phyloP scores from a whole-genome alignment of 35 echinoderm and acorn worm genomes.

The Ophiothrix spiculata region DNA sequence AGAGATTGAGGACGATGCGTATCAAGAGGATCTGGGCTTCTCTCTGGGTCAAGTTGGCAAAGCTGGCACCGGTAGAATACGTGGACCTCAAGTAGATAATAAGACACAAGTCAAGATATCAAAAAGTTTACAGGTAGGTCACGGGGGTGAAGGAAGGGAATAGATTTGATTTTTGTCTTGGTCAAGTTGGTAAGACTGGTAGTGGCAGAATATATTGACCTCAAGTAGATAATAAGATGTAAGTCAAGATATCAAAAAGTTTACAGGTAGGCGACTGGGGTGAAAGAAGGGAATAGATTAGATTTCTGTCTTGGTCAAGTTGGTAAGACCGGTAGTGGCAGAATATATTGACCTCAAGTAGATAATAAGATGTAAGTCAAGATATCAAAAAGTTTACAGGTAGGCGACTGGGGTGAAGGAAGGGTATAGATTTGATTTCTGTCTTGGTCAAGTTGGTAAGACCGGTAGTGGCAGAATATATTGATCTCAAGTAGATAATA shows the following conservation, averaged over 20 bases:
- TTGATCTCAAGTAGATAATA: conserved; percentile 90
- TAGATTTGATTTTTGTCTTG: too few relatives aligned
- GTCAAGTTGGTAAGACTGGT: too few relatives aligned
- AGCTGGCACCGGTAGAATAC: conserved; percentile 56
- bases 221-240: too few relatives aligned
- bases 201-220: too few relatives aligned
- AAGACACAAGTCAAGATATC: conserved; percentile 99
- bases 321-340: too few relatives aligned
- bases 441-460: conserved; percentile 75
- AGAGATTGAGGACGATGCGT: conserved; percentile 98
- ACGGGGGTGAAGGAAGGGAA: too few relatives aligned
- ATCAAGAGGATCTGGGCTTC: conserved; percentile 94
- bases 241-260: too few relatives aligned
- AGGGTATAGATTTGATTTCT: conserved; percentile 84
- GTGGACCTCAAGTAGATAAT: conserved; percentile 92
- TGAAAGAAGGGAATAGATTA: too few relatives aligned
- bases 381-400: conserved; percentile 86
- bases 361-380: too few relatives aligned
- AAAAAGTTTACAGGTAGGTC: conserved; percentile 93
- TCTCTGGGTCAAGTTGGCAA: conserved; percentile 87
- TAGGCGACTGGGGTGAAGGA: conserved; percentile 89
- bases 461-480: conserved; percentile 61
- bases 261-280: too few relatives aligned
- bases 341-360: conserved; percentile 81
- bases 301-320: too few relatives aligned